Conservation (phyloP, 2,113 vertebrate genomes). For the Crotalus horridus region DNA sequence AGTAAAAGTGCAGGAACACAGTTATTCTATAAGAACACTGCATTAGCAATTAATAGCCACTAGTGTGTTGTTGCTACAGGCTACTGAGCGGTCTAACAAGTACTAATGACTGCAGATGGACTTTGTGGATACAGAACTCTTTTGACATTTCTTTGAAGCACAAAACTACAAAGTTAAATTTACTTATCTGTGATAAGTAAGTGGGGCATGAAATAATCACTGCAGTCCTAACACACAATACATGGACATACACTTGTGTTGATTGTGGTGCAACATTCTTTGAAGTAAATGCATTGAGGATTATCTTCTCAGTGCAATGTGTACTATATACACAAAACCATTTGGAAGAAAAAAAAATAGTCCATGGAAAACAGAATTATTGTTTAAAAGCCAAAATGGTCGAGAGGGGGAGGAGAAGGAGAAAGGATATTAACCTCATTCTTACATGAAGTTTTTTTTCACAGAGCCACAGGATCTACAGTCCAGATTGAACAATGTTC, state of each 20-base stretch:
- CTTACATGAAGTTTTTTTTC: conserved; percentile 36
- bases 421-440: conserved; percentile 43
- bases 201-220: conserved; percentile 41
- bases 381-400: conserved; percentile 52
- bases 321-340: conserved; percentile 26
- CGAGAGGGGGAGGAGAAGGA: conserved; percentile 35
- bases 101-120: conserved; percentile 67
- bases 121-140: conserved; percentile 70
- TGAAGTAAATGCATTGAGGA: neutral
- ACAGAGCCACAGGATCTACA: conserved; percentile 74
- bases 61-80: conserved; percentile 83
- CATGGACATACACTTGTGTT: neutral
- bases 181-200: conserved; percentile 75
- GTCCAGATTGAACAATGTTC: conserved; percentile 67
- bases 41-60: conserved; percentile 84
- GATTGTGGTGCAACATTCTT: neutral
- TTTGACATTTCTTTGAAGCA: conserved; percentile 50
- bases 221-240: neutral
- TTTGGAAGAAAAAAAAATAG: neutral
- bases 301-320: conserved; percentile 47
- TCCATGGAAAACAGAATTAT: neutral
- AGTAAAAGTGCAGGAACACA: conserved; percentile 95
- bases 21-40: conserved; percentile 88
- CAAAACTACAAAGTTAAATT: conserved; percentile 58
- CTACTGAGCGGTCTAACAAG: conserved; percentile 76